phyloP scores from a whole-genome alignment of 2,113 vertebrate species.

The Paracyprichromis sp. region DNA sequence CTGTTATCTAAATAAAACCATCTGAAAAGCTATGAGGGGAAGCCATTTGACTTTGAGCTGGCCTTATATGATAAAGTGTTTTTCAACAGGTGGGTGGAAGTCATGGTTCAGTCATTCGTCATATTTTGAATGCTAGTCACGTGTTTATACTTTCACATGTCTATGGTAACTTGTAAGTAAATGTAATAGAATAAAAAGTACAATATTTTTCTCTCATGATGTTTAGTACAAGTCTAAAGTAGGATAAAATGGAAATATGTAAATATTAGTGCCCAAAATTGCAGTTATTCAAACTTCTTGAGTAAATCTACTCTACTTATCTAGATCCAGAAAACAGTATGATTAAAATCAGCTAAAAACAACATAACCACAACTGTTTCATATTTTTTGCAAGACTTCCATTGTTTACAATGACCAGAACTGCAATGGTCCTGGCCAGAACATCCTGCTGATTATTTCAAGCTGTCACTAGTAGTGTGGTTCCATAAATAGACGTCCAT shows the following conservation, averaged over 20 bases:
- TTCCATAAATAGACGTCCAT: not conserved
- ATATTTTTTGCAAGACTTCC: not conserved
- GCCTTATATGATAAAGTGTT: not conserved
- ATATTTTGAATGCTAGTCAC: not conserved
- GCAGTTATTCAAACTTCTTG: not conserved
- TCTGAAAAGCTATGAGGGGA: not conserved
- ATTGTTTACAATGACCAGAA: not conserved
- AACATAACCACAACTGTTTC: not conserved
- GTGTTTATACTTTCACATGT: not conserved
- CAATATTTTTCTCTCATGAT: accelerated
- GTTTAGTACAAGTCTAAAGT: accelerated
- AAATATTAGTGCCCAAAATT: not conserved
- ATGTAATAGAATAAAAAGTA: not conserved
- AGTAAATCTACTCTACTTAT: not conserved
- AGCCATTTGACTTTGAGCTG: not conserved
- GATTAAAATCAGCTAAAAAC: not conserved
- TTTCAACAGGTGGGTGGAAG: not conserved
- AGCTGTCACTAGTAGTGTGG: not conserved
- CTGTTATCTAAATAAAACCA: not conserved
- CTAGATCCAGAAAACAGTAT: not conserved
- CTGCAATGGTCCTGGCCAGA: accelerated
- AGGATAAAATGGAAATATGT: not conserved
- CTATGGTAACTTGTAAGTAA: not conserved
- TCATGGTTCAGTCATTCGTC: not conserved
- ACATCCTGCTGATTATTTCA: not conserved